Base-by-base conservation (phyloP, 2,113 vertebrate species). In the Dromaius novaehollandiae region DNA sequence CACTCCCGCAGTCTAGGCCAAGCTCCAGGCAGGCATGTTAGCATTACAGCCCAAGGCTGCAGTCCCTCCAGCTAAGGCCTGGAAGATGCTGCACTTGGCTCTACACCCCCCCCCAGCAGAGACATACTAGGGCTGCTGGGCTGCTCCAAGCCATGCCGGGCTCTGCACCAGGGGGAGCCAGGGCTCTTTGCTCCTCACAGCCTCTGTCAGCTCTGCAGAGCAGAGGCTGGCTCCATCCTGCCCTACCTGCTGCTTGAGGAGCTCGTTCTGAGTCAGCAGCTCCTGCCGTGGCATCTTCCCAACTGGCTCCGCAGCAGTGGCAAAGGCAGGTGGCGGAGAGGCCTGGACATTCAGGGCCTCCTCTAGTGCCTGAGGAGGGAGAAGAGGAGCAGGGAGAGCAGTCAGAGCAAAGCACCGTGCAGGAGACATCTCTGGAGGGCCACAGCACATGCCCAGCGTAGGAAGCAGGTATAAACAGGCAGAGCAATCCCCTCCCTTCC, bases 291-390 rank as follows among this genome's bases (percentile, higher is more conserved):
- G 98, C 66, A 98, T 78, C 79, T 98, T 98, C 82, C 97, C 97
- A 0, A 95, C 96, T 0, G 98, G 97, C 25, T 99, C 99, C 61
- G 98, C 97, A 8, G 98, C 95, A 87, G 93, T 97, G 34, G 97
- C 97, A 78, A 96, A 98, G 89, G 98, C 79, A 26, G 98, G 97
- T 74, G 98, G 98, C 25, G 99, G 98, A 3, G 98, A 98, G 7
- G 98, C 98, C 77, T 99, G 99, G 78, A 99, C 98, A 2, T 99
- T 99, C 88, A 99, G 97, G 32, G 99, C 99, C 90, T 99, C 99
- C 95, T 99, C 99, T 81, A 99, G 97, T 15, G 99, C 99, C 99
- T 99, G 64, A 58, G 77, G 44, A 63, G 32, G 34, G 82, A 89
- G 46, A 84, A 55, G 7, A 90, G 17, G 18, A 60, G 10, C 26